A percentile compares a stretch with the other conserved stretches of the same genome.
These are phyloP conservation scores for Dromius quadrimaculatus DNA, from an alignment of 2,888 invertebrate species.

Conservation along the genomic window DNA sequence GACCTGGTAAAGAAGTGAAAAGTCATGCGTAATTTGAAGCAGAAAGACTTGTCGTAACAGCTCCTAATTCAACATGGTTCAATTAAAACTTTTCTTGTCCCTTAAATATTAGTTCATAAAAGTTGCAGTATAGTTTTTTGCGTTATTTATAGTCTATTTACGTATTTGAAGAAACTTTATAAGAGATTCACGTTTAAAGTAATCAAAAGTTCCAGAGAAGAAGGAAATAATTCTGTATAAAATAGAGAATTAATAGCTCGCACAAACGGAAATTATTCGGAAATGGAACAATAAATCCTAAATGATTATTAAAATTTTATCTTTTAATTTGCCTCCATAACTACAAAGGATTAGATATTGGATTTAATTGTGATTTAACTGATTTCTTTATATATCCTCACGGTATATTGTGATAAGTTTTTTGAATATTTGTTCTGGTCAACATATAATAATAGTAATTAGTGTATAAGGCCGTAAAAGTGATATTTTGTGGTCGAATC, in stretches of 20 bases:
- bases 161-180: conserved; percentile 31
- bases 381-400: no score
- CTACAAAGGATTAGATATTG: no score
- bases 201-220: conserved; percentile 33
- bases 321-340: no score
- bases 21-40: conserved; percentile 11
- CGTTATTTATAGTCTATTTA: conserved; percentile 31
- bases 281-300: conserved; percentile 12
- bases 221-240: conserved; percentile 29
- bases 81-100: conserved; percentile 35
- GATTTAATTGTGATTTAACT: no score
- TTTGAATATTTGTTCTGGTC: no score
- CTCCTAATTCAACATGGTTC: conserved; percentile 19
- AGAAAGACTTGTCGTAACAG: neutral
- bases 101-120: conserved; percentile 24
- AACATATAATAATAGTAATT: no score
- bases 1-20: no score
- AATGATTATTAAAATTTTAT: conserved; percentile 21
- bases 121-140: conserved; percentile 26
- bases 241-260: conserved; percentile 20
- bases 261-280: conserved; percentile 34
- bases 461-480: no score
- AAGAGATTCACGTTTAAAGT: conserved; percentile 36
- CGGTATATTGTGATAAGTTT: no score
- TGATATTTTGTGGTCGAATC: no score